These are phyloP conservation scores for Agrotis segetum DNA, from an alignment of 2,888 invertebrate species.

Conservation along the genomic window DNA sequence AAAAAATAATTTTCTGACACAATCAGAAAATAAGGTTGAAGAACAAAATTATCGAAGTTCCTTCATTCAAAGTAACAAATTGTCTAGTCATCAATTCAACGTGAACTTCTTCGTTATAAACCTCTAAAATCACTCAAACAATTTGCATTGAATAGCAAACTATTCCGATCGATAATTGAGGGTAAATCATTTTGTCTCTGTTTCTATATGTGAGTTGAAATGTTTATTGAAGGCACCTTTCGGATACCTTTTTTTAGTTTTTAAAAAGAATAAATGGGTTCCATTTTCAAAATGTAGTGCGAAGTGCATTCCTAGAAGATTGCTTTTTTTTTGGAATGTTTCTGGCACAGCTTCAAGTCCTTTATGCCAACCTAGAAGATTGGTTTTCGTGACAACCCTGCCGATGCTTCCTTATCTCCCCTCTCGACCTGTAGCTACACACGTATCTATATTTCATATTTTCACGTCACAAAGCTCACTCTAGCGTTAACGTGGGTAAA, in stretches of 20 bases:
- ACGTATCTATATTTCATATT: conserved; percentile 55
- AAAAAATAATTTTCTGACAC: too few species aligned
- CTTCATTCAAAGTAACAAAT: neutral
- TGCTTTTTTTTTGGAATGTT: too few species aligned
- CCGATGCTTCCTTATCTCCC: conserved; percentile 14
- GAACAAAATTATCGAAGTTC: neutral
- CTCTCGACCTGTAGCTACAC: conserved; percentile 6
- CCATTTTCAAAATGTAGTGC: conserved; percentile 20
- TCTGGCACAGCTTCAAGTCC: too few species aligned
- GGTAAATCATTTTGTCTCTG: conserved; percentile 15
- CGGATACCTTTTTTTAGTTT: too few species aligned
- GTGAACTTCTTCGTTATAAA: neutral
- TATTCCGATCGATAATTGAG: conserved; percentile 24
- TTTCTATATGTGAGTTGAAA: too few species aligned
- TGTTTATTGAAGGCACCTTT: too few species aligned
- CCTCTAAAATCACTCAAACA: conserved; percentile 22
- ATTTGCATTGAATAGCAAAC: conserved; percentile 30
- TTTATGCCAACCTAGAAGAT: conserved; percentile 5
- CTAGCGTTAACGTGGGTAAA: conserved; percentile 50
- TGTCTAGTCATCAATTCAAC: neutral
- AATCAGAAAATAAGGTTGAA: neutral
- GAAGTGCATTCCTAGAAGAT: conserved; percentile 26
- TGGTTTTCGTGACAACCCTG: conserved; percentile 14
- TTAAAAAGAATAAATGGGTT: conserved; percentile 4
- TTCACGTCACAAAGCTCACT: conserved; percentile 65